Conservation (phyloP, 2,888 invertebrate genomes). For the Cephus nigrinus region DNA sequence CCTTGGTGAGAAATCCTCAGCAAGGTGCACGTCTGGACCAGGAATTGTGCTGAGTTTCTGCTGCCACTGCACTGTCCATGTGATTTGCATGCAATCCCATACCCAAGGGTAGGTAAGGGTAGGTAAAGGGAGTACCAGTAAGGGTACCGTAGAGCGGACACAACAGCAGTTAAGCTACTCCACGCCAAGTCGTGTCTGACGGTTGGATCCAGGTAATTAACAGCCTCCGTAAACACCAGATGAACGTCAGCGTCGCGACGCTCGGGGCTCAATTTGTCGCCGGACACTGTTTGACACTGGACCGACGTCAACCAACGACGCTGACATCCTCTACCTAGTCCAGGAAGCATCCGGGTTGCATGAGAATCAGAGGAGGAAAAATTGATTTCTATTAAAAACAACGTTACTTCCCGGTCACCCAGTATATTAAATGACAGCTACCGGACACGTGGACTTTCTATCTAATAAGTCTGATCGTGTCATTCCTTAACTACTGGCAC, state of each 20-base stretch:
- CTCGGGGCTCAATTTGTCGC: conserved; percentile 5
- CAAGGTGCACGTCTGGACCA: conserved; percentile 12
- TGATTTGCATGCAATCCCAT: conserved; percentile 47
- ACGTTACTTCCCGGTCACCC: too few species aligned
- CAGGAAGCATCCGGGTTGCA: too few species aligned
- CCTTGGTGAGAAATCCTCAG: not conserved
- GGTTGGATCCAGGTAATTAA: conserved; percentile 41
- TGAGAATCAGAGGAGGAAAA: too few species aligned
- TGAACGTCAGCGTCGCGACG: conserved; percentile 19
- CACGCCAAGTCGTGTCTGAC: conserved; percentile 38
- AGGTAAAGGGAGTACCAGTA: not conserved
- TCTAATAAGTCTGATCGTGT: too few species aligned
- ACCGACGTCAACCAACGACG: too few species aligned
- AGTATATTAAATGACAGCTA: too few species aligned
- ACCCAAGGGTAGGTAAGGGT: conserved; percentile 25
- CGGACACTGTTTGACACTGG: not conserved
- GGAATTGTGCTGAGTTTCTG: conserved; percentile 50
- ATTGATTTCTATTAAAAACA: too few species aligned
- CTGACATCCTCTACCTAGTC: too few species aligned
- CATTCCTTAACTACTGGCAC: too few species aligned
- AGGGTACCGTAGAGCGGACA: conserved; percentile 19
- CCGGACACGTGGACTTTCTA: too few species aligned
- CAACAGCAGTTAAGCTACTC: conserved; percentile 44
- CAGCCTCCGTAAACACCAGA: conserved; percentile 19
- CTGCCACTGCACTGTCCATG: conserved; percentile 44